Evolutionary conservation across 2,888 invertebrate genomes (phyloP), one percentile per base, ranked within the genome.

Genomic region (Mellilla xanthometata): DNA sequence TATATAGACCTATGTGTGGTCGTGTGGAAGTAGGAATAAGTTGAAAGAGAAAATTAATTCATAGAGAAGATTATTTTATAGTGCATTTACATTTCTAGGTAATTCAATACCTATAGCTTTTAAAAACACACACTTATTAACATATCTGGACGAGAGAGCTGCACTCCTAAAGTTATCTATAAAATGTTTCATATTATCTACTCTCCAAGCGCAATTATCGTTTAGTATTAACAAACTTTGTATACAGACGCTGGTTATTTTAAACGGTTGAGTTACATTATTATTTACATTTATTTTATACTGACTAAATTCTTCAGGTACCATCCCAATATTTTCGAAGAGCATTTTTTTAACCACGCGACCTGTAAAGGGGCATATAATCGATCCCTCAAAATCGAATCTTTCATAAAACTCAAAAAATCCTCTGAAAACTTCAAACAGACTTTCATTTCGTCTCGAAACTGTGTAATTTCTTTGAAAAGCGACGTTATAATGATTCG

Each of bases 371-470:
- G 48, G 11, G n/a, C 49, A 49, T 8, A 53, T 24, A 2, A 51
- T 28, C 4, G 29, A 29, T 3, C 42, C 30, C 15, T 43, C 32
- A 11, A 43, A 51, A 9, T 55, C 35, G 12, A 75, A 75, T 3
- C 48, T 46, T 1, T 39, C 52, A 40, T 75, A 75, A 47, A 55
- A 78, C 11, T 56, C 49, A 29, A 74, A 74, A 44, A 76, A 76
- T 2, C 64, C 71, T 1, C 68, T 67, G 1, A 72, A 23, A 7
- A 74, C 48, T 12, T 62, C 29, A 35, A 64, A 68, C 1, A 70
- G 24, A 1, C 56, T 48, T 8, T 60, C 54, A 3, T 44, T 39
- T 13, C 49, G 49, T 0, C n/a, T 24, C 8, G 3, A 24, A 24
- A 8, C 8, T 4, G 8, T 24, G 4, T n/a, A 3, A 7, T 24